Base-by-base conservation (phyloP, 2,888 invertebrate genomes). In the Rhamphomyia laevipes region DNA sequence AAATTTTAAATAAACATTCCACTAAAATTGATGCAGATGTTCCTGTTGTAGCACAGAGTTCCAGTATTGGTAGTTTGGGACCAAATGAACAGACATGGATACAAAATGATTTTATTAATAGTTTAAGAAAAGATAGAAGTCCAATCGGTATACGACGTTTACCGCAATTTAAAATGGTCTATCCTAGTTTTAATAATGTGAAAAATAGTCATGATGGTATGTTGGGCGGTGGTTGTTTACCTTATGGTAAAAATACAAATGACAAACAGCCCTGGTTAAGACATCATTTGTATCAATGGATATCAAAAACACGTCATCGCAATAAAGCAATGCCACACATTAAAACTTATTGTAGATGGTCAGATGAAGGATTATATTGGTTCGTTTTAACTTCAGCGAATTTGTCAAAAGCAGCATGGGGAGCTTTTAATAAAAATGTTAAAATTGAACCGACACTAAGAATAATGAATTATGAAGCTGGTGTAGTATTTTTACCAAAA, bases 321-420 rank as follows among this genome's bases (percentile, higher is more conserved):
- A 80, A 83, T 44, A 70, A 77, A 49, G 93, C 94, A 0, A 88
- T 93, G 81, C 99, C 99, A 0, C 97, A 99, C 63, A 90, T 96
- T 37, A 99, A 99, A 68, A 81, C 84, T 0, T 97, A 95, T 66
- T 78, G 82, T 0, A 76, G 95, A 11, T 70, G 82, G 3, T 85
- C 86, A 0, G 81, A 83, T 0, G 82, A 89, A 0, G 61, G 67
- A 0, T 55, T 71, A n/a, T 65, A 69, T 51, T 97, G 84, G 83
- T 91, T 87, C 65, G 70, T 90, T 1, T 72, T 96, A 1, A 94
- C 94, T 0, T 95, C 95, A 47, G 92, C 90, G 0, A 99, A 99
- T 73, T 73, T 96, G 30, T 97, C 96, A 12, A 96, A 95, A 73
- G 92, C 96, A 2, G 97, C 97, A 0, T 97, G 97, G 97, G 97